Base-by-base conservation (phyloP, 1,140 invertebrate species). In the Solen grandis region DNA sequence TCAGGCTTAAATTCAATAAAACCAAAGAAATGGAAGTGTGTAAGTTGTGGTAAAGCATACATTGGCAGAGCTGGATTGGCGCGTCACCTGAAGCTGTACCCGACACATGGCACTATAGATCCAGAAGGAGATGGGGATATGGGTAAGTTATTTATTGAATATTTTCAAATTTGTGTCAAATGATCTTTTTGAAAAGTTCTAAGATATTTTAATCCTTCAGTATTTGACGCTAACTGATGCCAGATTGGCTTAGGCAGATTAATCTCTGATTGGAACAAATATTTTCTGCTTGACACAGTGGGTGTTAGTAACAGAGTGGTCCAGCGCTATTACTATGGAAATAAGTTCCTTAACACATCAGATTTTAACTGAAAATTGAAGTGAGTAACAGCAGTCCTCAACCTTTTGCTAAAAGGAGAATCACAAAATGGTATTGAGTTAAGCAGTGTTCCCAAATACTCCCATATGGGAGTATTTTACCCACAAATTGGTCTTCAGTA, bases 1-100 rank as follows among this genome's bases (percentile, higher is more conserved):
- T 59, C 63, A 89, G 87, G 86, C 66, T 68, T 86, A 38, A 82
- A 81, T 16, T 82, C 86, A 16, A 63, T 80, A 29, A 91, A 88
- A 68, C 88, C 89, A 65, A 90, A 88, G 60, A 90, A 88, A 38
- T 91, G 86, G 84, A 89, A 89, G 73, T 93, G 92, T 75, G 82
- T 84, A 10, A 86, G 84, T 29, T 93, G 92, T 86, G 85, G 89
- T n/a, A 93, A 92, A 77, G 87, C 88, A 16, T 93, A 93, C 70
- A 92, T 93, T 72, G 92, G 92, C 13, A 84, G 83, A 78, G 91
- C 87, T 41, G 91, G 92, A 1, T 76, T 93, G 25, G 91, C 93
- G 2, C 90, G 94, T 41, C 95, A 96, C 90, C 94, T 95, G 81
- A 92, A 94, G 84, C 92, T 94, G 74, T 92, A 94, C 89, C 95